Evolutionary conservation across 2,113 vertebrate species (phyloP).

Genomic region (Mobula birostris): DNA sequence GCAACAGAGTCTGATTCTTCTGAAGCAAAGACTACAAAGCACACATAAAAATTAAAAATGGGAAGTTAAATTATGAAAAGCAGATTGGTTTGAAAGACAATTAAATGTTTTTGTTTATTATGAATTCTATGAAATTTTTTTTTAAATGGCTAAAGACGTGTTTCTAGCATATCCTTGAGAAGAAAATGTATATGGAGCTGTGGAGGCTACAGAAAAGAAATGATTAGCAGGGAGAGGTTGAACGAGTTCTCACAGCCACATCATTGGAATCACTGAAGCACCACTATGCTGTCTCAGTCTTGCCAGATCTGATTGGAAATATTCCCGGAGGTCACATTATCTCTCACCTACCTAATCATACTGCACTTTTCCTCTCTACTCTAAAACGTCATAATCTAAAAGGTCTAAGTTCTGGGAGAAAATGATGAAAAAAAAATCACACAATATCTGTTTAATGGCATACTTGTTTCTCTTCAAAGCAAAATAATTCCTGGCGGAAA

Average conservation of each 20-base stretch:
- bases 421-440: background rate
- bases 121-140: background rate
- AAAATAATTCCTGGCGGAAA: background rate
- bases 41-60: slow-evolving; percentile 14
- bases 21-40: background rate
- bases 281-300: background rate
- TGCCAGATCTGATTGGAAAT: background rate
- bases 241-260: too few relatives aligned
- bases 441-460: background rate
- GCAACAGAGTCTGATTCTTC: background rate
- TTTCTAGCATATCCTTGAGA: background rate
- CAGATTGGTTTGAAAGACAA: background rate
- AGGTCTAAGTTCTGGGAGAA: background rate
- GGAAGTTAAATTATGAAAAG: background rate
- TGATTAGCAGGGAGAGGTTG: background rate
- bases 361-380: background rate
- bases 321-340: background rate
- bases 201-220: background rate
- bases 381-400: background rate
- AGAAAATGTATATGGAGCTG: background rate
- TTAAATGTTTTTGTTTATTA: background rate
- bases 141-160: background rate
- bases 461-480: background rate
- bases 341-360: background rate
- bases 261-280: background rate